These are phyloP conservation scores for Ornithoptera priamus DNA, from an alignment of 2,888 invertebrate species.

Conservation along the genomic window DNA sequence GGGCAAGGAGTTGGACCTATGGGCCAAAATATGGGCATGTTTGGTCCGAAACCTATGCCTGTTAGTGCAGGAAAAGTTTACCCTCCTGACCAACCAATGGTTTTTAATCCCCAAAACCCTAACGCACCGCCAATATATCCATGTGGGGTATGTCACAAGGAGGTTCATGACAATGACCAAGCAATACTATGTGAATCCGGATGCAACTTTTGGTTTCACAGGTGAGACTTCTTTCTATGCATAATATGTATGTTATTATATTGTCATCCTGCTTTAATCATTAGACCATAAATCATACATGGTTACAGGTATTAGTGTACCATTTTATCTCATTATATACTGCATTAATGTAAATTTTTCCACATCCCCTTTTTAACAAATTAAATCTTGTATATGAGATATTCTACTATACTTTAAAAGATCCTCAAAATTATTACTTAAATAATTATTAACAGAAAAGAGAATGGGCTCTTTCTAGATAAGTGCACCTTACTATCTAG, in stretches of 20 bases:
- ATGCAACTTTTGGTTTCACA: constrained; percentile 99
- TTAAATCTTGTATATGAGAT: no score
- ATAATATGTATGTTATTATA: background rate
- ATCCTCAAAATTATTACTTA: no score
- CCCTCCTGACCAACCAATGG: constrained; percentile 97
- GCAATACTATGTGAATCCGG: constrained; percentile 98
- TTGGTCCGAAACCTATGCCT: constrained; percentile 94
- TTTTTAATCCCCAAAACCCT: constrained; percentile 98
- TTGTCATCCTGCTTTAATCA: no score
- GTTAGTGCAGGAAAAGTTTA: constrained; percentile 96
- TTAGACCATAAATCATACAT: no score
- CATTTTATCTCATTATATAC: no score
- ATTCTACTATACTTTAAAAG: no score
- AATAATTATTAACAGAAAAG: no score
- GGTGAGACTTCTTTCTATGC: constrained; percentile 74
- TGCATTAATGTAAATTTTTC: no score
- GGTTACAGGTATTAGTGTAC: no score
- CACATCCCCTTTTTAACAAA: no score
- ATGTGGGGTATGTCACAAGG: constrained; percentile 98
- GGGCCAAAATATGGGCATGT: constrained; percentile 81
- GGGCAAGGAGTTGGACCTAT: constrained; percentile 80
- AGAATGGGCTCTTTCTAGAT: no score
- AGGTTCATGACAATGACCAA: constrained; percentile 99
- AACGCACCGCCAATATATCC: constrained; percentile 99
- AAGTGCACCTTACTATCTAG: no score